These are phyloP conservation scores for Spea bombifrons DNA, from an alignment of 2,113 vertebrate genomes.

Conservation along the genomic window DNA sequence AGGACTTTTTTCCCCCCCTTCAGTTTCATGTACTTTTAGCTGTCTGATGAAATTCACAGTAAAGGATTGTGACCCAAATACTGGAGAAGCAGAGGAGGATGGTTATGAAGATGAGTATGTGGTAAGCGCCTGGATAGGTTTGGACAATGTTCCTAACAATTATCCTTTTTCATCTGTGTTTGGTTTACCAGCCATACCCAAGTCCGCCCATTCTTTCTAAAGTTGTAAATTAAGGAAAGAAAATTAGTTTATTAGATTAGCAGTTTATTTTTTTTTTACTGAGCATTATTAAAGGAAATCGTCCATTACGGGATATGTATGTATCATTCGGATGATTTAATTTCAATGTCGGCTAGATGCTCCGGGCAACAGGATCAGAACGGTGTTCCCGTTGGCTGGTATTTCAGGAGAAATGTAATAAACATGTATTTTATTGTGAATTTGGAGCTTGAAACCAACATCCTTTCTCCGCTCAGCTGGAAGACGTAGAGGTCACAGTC, in stretches of 20 bases:
- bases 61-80: slow-evolving; percentile 77
- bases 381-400: background rate
- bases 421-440: slow-evolving; percentile 22
- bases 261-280: no score
- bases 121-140: slow-evolving; percentile 60
- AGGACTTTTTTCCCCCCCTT: background rate
- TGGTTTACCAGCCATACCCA: no score
- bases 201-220: no score
- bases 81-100: slow-evolving; percentile 68
- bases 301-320: no score
- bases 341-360: no score
- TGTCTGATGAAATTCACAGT: slow-evolving; percentile 80
- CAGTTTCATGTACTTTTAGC: slow-evolving; percentile 77
- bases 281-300: no score
- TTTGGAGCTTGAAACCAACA: no score
- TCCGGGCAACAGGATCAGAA: background rate
- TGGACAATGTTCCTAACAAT: no score
- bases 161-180: no score
- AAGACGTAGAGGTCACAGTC: slow-evolving; percentile 75
- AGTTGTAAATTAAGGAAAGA: no score
- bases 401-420: background rate
- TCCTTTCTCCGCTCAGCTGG: slow-evolving; percentile 58
- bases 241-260: no score
- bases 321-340: no score
- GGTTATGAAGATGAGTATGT: slow-evolving; percentile 79